Base-by-base conservation (phyloP, 2,888 invertebrate genomes). In the Anthrax anthrax region DNA sequence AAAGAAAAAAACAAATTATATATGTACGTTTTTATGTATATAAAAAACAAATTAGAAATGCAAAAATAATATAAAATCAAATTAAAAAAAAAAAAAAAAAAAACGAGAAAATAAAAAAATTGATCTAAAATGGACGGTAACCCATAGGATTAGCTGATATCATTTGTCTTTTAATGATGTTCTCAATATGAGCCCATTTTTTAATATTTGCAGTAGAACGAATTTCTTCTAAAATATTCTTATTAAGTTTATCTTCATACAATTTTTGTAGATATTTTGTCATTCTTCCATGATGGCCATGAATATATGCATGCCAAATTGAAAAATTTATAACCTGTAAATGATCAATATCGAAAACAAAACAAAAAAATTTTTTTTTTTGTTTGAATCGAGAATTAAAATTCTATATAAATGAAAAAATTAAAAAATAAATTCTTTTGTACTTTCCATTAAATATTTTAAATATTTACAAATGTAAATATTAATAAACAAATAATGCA, bases 251-350 rank as follows among this genome's bases (percentile, higher is more conserved):
- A 37, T 95, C 92, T 55, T 96, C 96, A 50, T 78, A 76, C 51
- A 84, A 72, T 66, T 84, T 84, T 51, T 70, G 63, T 18, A 91
- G 69, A 51, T 84, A 74, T 64, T 88, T 89, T 52, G 85, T 65
- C 52, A 84, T 81, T 51, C 88, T 78, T 1, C 90, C 95, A 69
- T 82, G 85, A 46, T 91, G 87, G 51, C 76, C 72, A 58, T 84
- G 73, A 1, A 80, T 75, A 58, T 82, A 77, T 39, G 87, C 84
- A 63, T 95, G 88, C 81, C 87, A 87, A 37, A 86, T 69, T 14
- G 81, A 80, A 61, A 94, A 85, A 58, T 81, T 77, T 40, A 84
- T 72, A 41, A 80, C 79, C 82, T 83, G 62, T 0, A 55, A 54
- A 46, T 38, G 16, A 36, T 37, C 42, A 16, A 48, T 45, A 38